phyloP scores from a whole-genome alignment of 2,888 invertebrate genomes.

The Atethmia centrago region DNA sequence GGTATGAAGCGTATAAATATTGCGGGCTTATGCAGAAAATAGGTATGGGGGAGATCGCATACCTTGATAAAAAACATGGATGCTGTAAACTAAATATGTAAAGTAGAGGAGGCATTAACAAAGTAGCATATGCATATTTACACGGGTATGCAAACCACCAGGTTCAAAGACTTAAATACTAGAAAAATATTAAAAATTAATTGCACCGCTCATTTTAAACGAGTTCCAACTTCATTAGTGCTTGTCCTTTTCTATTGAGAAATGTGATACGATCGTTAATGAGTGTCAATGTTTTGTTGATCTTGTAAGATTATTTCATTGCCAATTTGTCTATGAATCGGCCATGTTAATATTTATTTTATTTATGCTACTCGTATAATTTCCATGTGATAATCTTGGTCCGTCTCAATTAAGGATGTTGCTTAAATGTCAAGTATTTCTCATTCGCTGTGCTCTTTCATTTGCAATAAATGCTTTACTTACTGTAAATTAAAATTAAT shows the following conservation, averaged over 20 bases:
- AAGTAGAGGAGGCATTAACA: slow-evolving; percentile 73
- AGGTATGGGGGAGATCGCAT: slow-evolving; percentile 80
- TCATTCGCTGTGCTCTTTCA: slow-evolving; percentile 48
- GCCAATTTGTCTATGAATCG: slow-evolving; percentile 55
- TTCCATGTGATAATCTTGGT: slow-evolving; percentile 48
- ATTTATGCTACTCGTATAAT: slow-evolving; percentile 50
- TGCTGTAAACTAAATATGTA: slow-evolving; percentile 74
- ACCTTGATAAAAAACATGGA: slow-evolving; percentile 74
- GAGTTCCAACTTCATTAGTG: slow-evolving; percentile 53
- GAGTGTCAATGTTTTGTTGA: slow-evolving; percentile 61
- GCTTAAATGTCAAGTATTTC: slow-evolving; percentile 54
- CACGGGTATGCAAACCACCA: slow-evolving; percentile 58
- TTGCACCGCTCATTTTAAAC: slow-evolving; percentile 57
- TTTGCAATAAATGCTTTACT: slow-evolving; percentile 54
- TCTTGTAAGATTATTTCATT: slow-evolving; percentile 60
- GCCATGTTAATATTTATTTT: slow-evolving; percentile 52
- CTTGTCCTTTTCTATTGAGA: slow-evolving; percentile 52
- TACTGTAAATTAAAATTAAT: slow-evolving; percentile 49
- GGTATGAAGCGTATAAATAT: slow-evolving; percentile 67
- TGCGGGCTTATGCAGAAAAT: slow-evolving; percentile 76
- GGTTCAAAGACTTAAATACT: slow-evolving; percentile 59
- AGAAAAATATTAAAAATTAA: slow-evolving; percentile 66
- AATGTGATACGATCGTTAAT: slow-evolving; percentile 58
- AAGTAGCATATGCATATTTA: slow-evolving; percentile 63
- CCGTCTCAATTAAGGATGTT: slow-evolving; percentile 48